Evolutionary conservation across 2,888 invertebrate species (phyloP), one percentile per base, ranked within the genome.

Genomic region (Philereme vetulata): DNA sequence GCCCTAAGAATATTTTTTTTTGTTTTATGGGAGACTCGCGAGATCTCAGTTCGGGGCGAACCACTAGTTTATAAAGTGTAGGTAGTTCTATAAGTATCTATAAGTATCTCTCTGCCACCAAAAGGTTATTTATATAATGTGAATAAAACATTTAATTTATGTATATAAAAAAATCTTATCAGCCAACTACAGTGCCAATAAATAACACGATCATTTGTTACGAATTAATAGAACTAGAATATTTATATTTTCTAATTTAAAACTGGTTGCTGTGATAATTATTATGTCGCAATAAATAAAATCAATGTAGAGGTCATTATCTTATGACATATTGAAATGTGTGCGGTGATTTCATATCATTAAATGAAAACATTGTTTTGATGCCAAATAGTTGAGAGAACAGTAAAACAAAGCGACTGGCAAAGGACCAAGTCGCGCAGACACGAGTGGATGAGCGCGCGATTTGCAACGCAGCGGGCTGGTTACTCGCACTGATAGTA

Each of bases 351-450:
- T 87, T 85, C 86, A 83, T 86, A 85, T 85, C 84, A 84, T 90
- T 88, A 85, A 87, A 86, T 84, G 78, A 85, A 86, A 88, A 90
- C 87, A 88, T 88, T 85, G 85, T 85, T 86, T 80, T 80, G 82
- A 89, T 85, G 88, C 89, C 90, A 90, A 90, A 90, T 86, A 88
- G 84, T 88, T 89, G 71, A 81, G 80, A 84, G 81, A 80, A 79
- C 81, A 76, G 89, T 90, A 90, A 88, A 91, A 88, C 88, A 87
- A 86, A 87, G 82, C 84, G 80, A 75, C 85, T 92, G 92, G 92
- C 91, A 90, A 80, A 73, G 75, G 75, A 88, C 90, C 91, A 91
- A 91, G 77, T 86, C 80, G 80, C 80, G 78, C 80, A 76, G 84
- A 83, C 84, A 86, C 86, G 88, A 86, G 81, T 85, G 88, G 86